Evolutionary conservation across 2,797 vertebrate genomes (phyloP).

Genomic region (Micropoecilia bifurca): DNA sequence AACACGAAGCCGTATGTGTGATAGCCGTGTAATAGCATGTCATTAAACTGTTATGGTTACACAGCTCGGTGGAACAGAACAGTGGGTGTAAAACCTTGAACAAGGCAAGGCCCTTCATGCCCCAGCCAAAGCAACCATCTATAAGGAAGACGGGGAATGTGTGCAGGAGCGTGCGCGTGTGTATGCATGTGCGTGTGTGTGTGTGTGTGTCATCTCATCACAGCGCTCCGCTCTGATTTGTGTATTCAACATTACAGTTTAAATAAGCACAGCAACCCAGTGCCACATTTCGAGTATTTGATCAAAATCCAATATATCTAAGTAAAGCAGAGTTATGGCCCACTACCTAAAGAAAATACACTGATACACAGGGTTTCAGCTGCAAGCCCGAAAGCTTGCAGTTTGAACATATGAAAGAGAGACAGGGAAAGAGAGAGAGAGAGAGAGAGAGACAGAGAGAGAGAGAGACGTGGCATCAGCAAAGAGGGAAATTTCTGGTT

Average conservation of each 20-base stretch:
- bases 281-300: constrained; percentile 73
- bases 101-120: constrained; percentile 62
- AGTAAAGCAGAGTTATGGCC: constrained; percentile 55
- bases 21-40: constrained; percentile 79
- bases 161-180: constrained; percentile 14
- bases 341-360: constrained; percentile 74
- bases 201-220: constrained; percentile 40
- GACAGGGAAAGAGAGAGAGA: constrained; percentile 21
- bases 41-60: constrained; percentile 83
- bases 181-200: neutral
- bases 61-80: constrained; percentile 75
- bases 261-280: constrained; percentile 76
- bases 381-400: constrained; percentile 39
- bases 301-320: constrained; percentile 77
- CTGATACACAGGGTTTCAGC: constrained; percentile 49
- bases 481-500: constrained; percentile 58
- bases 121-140: constrained; percentile 52
- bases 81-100: constrained; percentile 76
- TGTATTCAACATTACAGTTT: constrained; percentile 79
- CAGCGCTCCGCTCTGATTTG: constrained; percentile 68
- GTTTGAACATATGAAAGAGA: constrained; percentile 35
- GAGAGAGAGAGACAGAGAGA: constrained; percentile 21
- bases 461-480: constrained; percentile 33
- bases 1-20: constrained; percentile 76
- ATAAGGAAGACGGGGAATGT: constrained; percentile 47